Conservation (phyloP, 2,797 vertebrate genomes). For the Sebastes cheni region DNA sequence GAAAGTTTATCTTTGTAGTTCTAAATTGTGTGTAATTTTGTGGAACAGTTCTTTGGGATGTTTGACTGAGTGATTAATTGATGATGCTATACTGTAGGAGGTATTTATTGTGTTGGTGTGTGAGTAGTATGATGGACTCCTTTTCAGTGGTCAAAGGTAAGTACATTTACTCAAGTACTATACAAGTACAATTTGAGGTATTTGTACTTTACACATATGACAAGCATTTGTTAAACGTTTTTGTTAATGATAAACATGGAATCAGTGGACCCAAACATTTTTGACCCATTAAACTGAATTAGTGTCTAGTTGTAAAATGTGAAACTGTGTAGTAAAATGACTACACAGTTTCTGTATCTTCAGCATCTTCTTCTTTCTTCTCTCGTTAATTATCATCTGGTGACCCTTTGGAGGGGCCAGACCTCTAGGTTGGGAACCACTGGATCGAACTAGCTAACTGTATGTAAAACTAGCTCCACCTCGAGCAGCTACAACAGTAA, state of each 20-base stretch:
- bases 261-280: no score
- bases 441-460: background rate
- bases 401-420: background rate
- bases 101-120: background rate
- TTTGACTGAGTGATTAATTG: background rate
- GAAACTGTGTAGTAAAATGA: background rate
- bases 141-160: background rate
- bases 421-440: background rate
- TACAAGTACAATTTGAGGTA: background rate
- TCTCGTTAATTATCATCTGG: background rate
- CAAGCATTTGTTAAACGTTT: no score
- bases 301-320: background rate
- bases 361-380: background rate
- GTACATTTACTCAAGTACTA: background rate
- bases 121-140: background rate
- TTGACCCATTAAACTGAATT: no score
- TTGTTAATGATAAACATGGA: no score
- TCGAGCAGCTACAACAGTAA: background rate
- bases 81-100: background rate
- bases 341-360: background rate
- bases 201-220: background rate
- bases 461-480: background rate
- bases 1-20: background rate
- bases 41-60: background rate
- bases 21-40: background rate